Base-by-base conservation (phyloP, 30 jellyfish, hydroid and myxozoan genomes). In the Chrysaora quinquecirrha region DNA sequence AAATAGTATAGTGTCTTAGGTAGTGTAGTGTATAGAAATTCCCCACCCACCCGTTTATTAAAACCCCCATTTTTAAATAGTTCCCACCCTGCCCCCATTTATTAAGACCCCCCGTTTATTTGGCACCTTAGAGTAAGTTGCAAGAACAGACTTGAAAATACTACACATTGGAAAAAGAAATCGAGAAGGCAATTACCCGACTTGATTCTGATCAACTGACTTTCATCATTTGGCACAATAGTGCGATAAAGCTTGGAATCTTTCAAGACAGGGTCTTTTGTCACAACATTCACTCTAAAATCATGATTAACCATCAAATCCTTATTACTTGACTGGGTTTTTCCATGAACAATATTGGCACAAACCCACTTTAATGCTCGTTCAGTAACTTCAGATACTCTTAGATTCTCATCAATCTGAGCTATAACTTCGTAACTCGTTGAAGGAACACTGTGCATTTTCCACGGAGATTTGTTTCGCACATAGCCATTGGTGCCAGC, bases 311-410 rank as follows among this genome's bases (percentile, higher is more conserved):
- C 64, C 74, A 65, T 71, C 12, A 89, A 63, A 30, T 75, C 66
- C 10, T 65, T 78, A 14, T 24, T 47, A 34, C 38, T 60, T 23
- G 48, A 64, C 21, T 74, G 87, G 46, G 10, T 71, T 0, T 62
- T 79, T 6, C 89, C 89, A 34, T 89, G 80, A 27, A 90, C 56
- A 22, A 90, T 18, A 30, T 89, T 83, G 11, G 72, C 97, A 64
- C 81, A 88, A n/a, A 84, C 71, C 97, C 97, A 90, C 50, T 76
- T 82, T 76, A 90, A 49, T 6, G 86, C 82, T 1, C 96, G 88
- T 76, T 90, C 97, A 29, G 76, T 73, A 4, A 90, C 90, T 18
- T 68, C 64, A 11, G 28, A 12, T 19, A 66, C 61, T 54, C 50
- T 60, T 12, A 84, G 30, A 2, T 85, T 34, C 14, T 77, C 81